Base-by-base conservation (phyloP, 2,113 vertebrate genomes). In the Percina caprodes region DNA sequence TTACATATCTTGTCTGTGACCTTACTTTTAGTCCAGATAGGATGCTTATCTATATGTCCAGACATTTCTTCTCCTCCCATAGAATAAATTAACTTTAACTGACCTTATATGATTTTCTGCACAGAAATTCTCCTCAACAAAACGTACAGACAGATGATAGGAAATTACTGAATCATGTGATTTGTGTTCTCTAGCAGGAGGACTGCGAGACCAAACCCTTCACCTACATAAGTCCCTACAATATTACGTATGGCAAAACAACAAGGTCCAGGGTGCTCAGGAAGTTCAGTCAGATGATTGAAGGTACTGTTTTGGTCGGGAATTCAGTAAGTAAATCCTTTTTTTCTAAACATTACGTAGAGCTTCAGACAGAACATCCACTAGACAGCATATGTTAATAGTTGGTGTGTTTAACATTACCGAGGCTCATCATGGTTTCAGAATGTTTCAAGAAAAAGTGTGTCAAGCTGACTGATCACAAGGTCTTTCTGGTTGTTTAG, bases 381-480 rank as follows among this genome's bases (percentile, higher is more conserved):
- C 8, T 42, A 42, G 2, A 42, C 33, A 21, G 77, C 72, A 75
- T 46, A 35, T 62, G 74, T 59, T 67, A 59, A 24, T 77, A 65
- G 58, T 45, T 1, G n/a, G 21, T 63, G 35, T 24, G 49, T 49
- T 72, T 58, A 68, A 69, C 70, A 63, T 69, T 79, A 23, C 58
- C 12, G 7, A 61, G 55, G 26, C 62, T 68, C n/a, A 26, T 56
- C 24, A 45, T 42, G 48, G 18, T 75, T 56, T 19, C 11, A 48
- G 42, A 33, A 59, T 77, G 84, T 86, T 72, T 69, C 76, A 51
- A 63, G 79, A 56, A 19, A 39, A 72, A 61, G n/a, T 54, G 39
- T 58, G 59, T 58, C 59, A 73, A 18, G 33, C 73, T 56, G 74
- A 69, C 39, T 82, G 77, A 87, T 73, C 42, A 83, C 63, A 14